Conservation (phyloP, 2,113 vertebrate species). For the Archocentrus centrarchus region DNA sequence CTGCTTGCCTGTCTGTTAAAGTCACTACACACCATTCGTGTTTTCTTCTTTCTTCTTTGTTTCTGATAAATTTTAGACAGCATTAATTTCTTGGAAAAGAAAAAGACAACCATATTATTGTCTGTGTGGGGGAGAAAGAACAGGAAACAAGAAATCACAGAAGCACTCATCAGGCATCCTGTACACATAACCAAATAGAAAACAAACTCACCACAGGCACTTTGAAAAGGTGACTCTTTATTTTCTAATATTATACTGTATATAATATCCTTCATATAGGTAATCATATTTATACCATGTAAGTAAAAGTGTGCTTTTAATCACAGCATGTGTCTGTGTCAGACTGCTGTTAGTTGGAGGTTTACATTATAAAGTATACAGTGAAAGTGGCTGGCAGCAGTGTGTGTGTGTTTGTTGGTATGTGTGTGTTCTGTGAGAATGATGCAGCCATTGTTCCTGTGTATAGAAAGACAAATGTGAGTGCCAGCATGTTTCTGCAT, state of each 20-base stretch:
- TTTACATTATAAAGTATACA: constrained; percentile 80
- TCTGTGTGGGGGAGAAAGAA: neutral
- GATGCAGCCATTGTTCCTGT: constrained; percentile 54
- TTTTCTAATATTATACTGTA: constrained; percentile 78
- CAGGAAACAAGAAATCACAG: neutral
- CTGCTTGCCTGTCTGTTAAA: neutral
- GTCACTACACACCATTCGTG: no score
- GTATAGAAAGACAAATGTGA: constrained; percentile 58
- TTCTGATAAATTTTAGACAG: no score
- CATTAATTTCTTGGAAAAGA: no score
- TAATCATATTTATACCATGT: constrained; percentile 78
- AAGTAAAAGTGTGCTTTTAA: constrained; percentile 82
- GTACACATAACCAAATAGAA: constrained; percentile 31
- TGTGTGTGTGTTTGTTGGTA: constrained; percentile 14
- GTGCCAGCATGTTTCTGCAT: constrained; percentile 66
- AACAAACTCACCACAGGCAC: constrained; percentile 58
- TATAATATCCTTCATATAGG: constrained; percentile 80
- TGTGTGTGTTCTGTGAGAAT: constrained; percentile 29
- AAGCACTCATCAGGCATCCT: neutral
- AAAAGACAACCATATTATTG: neutral
- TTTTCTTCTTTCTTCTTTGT: no score
- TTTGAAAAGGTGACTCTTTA: constrained; percentile 80
- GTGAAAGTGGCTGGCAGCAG: constrained; percentile 75
- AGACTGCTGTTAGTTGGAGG: constrained; percentile 78
- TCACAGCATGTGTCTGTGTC: constrained; percentile 76